These are phyloP conservation scores for Fulica atra DNA, from an alignment of 2,113 vertebrate species.

Conservation along the genomic window DNA sequence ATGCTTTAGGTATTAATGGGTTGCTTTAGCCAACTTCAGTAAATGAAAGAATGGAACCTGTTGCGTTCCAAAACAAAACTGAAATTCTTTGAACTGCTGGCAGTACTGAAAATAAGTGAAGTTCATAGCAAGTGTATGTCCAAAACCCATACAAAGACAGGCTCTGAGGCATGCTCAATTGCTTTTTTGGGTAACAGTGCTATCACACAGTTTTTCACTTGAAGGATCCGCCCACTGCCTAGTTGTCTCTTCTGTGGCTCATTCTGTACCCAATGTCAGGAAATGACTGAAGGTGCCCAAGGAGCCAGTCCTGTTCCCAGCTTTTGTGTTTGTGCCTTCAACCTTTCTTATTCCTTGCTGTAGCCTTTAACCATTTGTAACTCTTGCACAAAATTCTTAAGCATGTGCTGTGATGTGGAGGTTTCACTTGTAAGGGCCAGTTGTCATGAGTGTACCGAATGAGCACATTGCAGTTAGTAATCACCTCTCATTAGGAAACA, in stretches of 20 bases:
- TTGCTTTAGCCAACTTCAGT: neutral
- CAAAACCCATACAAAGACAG: neutral
- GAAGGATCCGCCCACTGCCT: neutral
- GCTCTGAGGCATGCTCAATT: neutral
- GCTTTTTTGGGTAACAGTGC: neutral
- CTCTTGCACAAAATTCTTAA: fast-evolving
- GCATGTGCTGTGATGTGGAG: neutral
- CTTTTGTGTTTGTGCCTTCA: neutral
- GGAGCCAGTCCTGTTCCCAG: neutral
- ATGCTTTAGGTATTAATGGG: neutral
- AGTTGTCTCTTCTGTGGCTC: neutral
- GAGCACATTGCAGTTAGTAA: neutral
- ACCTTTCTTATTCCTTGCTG: neutral
- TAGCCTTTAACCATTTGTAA: neutral
- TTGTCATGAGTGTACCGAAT: neutral
- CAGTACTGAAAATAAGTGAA: neutral
- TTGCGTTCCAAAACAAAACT: neutral
- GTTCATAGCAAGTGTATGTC: neutral
- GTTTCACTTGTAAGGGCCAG: neutral
- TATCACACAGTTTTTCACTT: neutral
- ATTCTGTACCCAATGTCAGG: neutral
- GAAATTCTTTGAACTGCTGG: conserved; percentile 11
- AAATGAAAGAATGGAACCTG: conserved; percentile 27
- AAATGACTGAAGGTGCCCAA: neutral
- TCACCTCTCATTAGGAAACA: neutral